A percentile compares a stretch with the other conserved stretches of the same genome.
These are phyloP conservation scores for Athalia cordata DNA, from an alignment of 2,888 invertebrate species.

Conservation along the genomic window DNA sequence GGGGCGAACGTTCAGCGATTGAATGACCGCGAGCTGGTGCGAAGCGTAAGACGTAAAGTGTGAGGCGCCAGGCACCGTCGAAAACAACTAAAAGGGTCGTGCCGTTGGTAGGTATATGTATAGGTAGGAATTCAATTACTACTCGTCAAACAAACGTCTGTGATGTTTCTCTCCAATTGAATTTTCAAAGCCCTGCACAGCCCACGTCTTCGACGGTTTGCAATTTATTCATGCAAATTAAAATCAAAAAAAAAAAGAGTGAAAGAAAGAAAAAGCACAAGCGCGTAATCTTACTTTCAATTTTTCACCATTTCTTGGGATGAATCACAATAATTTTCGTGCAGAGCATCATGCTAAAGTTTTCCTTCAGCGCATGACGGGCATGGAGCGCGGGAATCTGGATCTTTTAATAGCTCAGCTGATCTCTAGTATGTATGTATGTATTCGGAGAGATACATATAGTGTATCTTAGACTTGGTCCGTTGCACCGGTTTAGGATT, in stretches of 20 bases:
- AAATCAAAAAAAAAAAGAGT: too few species aligned
- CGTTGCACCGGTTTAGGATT: constrained; percentile 13
- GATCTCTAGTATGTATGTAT: background rate
- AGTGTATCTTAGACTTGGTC: background rate
- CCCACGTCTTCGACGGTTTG: background rate
- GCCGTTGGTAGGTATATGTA: background rate
- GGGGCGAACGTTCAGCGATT: background rate
- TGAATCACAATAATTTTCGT: background rate
- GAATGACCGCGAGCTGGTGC: constrained; percentile 3
- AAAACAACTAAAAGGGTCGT: background rate
- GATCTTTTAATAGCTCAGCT: constrained; percentile 19
- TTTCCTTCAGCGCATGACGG: too few species aligned
- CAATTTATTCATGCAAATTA: too few species aligned
- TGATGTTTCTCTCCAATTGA: background rate
- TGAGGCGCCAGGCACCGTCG: constrained; percentile 22
- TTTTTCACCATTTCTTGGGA: background rate
- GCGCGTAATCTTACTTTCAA: too few species aligned
- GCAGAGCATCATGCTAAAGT: too few species aligned
- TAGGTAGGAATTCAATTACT: constrained; percentile 14
- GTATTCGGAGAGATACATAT: background rate
- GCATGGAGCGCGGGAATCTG: background rate
- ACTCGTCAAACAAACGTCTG: constrained; percentile 9
- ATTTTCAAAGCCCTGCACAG: background rate
- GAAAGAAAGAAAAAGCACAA: too few species aligned
- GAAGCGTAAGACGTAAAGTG: too few species aligned